Evolutionary conservation across 2,888 invertebrate genomes (phyloP).

Genomic region (Pseudeuparius sepicola): DNA sequence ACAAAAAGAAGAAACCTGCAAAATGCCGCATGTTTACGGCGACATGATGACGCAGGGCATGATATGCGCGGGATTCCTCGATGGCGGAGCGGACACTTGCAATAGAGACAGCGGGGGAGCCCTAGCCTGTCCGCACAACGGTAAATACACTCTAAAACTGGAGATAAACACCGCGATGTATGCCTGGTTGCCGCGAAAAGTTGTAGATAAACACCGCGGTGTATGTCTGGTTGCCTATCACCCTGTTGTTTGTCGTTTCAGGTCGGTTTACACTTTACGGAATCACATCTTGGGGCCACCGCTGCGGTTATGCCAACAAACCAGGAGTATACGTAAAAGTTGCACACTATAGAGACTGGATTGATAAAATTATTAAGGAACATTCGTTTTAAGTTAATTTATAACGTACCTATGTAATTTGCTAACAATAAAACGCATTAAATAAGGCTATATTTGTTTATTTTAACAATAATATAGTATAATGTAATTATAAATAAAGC

Average conservation of each 20-base stretch:
- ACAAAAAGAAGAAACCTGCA: slow-evolving; percentile 52
- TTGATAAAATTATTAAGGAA: slow-evolving; percentile 45
- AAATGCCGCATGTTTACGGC: slow-evolving; percentile 56
- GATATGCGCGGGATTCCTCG: slow-evolving; percentile 70
- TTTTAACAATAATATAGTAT: no score
- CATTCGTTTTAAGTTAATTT: slow-evolving; percentile 17
- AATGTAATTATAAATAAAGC: no score
- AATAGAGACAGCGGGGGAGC: slow-evolving; percentile 84
- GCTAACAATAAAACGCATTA: no score
- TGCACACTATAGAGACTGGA: slow-evolving; percentile 56
- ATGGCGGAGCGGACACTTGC: slow-evolving; percentile 69
- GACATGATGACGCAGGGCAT: slow-evolving; percentile 56
- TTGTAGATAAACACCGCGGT: no score
- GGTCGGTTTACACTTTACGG: slow-evolving; percentile 58
- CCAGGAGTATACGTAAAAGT: slow-evolving; percentile 67
- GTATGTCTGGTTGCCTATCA: no score
- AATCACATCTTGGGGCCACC: slow-evolving; percentile 69
- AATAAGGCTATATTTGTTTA: no score
- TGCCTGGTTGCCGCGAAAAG: no score
- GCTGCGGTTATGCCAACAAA: slow-evolving; percentile 61
- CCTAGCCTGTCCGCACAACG: slow-evolving; percentile 55
- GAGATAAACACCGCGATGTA: no score
- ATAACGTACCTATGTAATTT: no score
- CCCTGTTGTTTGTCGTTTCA: no score
- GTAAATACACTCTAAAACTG: no score